Base-by-base conservation (phyloP, 2,113 vertebrate species). In the Nothocercus julius region DNA sequence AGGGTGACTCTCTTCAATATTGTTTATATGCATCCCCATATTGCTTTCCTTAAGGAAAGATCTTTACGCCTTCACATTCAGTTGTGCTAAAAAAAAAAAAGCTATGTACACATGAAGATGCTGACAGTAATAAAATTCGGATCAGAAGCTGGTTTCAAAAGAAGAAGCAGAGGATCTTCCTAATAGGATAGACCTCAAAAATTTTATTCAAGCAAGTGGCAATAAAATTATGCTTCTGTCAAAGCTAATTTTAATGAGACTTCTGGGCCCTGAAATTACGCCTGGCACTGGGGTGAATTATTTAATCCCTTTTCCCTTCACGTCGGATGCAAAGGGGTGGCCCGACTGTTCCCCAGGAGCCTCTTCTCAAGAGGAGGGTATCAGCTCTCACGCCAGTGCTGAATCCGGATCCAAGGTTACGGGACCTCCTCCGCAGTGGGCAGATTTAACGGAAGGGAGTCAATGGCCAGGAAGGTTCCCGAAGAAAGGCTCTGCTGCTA, bases 101-200 rank as follows among this genome's bases (percentile, higher is more conserved):
- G 0, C 18, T 0, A 0, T 3, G 12, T n/a, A 36, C 40, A 21
- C 1, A 5, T 36, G 53, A 19, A 83, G 61, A 22, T 0, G 25
- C 51, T 28, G 11, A 5, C 0, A 0, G 34, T 77, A 66, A 91
- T 62, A 49, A 73, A 82, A 85, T 53, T 44, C 2, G 2, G 42
- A 85, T 82, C 76, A 10, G 34, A 68, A 22, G 68, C 30, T 32
- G 77, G 64, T 27, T 90, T 24, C 0, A 21, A 74, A 61, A 92
- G 9, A 21, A 56, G 77, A 51, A 69, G 79, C 61, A 90, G 74
- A 79, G 69, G 75, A 87, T 86, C 88, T 92, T 17, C 59, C 74
- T 87, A 82, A 89, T 34, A 20, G 81, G 85, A 75, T 70, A 78
- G 67, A 89, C 59, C 64, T 77, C 47, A 56, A 53, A 49, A 69